phyloP scores from a whole-genome alignment of 2,888 invertebrate species.

The Amblyjoppa fuscipennis region DNA sequence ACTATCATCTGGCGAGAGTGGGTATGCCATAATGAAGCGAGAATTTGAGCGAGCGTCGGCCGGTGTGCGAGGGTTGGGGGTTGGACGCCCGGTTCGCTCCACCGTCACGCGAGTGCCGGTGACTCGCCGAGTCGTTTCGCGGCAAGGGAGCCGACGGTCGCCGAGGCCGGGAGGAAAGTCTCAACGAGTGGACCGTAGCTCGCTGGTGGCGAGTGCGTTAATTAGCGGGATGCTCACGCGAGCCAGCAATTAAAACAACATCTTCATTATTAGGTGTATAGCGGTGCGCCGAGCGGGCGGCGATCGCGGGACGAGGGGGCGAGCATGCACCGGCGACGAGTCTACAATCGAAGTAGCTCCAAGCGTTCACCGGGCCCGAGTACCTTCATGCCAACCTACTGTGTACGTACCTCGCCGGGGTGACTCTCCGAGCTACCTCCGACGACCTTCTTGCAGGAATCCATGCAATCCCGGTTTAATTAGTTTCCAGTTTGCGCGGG shows the following conservation, averaged over 20 bases:
- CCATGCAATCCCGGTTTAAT: conserved; percentile 57
- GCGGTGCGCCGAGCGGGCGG: conserved; percentile 50
- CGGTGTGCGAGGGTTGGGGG: conserved; percentile 79
- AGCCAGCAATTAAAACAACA: conserved; percentile 85
- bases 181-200: conserved; percentile 78
- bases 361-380: conserved; percentile 19
- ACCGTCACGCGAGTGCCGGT: conserved; percentile 60
- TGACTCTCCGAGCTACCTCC: conserved; percentile 47
- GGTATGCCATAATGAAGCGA: conserved; percentile 62
- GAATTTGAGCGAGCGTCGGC: conserved; percentile 74
- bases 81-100: conserved; percentile 70
- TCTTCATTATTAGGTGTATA: conserved; percentile 84
- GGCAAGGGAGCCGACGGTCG: not conserved
- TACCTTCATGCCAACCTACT: conserved; percentile 14
- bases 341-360: conserved; percentile 63
- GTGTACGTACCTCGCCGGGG: conserved; percentile 25
- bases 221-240: conserved; percentile 84
- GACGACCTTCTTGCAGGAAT: conserved; percentile 57
- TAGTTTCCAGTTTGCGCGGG: conserved; percentile 54
- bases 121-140: conserved; percentile 24
- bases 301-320: conserved; percentile 34
- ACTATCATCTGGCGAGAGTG: conserved; percentile 66
- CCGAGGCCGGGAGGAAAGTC: conserved; percentile 70
- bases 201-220: conserved; percentile 83
- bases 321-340: conserved; percentile 63